Conservation (phyloP, 2,797 vertebrate species). For the Pangasius mekongensis region DNA sequence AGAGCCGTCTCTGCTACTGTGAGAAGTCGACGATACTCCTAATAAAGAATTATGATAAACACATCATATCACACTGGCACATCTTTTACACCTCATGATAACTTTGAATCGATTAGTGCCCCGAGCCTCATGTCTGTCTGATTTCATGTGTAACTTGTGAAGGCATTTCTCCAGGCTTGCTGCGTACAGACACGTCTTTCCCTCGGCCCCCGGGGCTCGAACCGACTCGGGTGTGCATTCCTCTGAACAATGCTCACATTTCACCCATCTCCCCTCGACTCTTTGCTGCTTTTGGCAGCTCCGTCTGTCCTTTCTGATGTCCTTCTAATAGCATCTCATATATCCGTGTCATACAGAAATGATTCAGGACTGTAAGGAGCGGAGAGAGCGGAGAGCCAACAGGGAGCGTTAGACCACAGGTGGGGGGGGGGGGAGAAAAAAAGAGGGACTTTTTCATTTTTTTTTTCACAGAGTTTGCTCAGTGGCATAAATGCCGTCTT, state of each 20-base stretch:
- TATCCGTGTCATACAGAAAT: constrained; percentile 37
- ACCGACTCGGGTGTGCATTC: constrained; percentile 78
- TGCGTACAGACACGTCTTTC: constrained; percentile 82
- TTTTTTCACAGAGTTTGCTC: constrained; percentile 66
- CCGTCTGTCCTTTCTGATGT: constrained; percentile 9
- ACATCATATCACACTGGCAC: too few species aligned
- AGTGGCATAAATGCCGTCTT: constrained; percentile 78
- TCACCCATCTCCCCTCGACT: constrained; percentile 63
- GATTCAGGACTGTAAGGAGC: constrained; percentile 5
- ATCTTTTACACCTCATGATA: background rate
- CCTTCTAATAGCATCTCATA: constrained; percentile 38
- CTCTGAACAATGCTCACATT: constrained; percentile 77
- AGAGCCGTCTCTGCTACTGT: background rate
- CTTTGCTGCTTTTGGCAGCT: constrained; percentile 23
- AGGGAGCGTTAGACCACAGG: constrained; percentile 27
- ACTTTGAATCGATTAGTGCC: background rate
- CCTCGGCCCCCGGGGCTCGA: constrained; percentile 72
- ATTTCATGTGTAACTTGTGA: background rate
- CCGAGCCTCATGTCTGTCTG: background rate
- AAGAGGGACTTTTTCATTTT: constrained; percentile 51
- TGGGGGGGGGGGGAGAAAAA: background rate
- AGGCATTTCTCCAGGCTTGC: constrained; percentile 71
- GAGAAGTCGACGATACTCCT: background rate
- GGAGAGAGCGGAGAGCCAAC: background rate
- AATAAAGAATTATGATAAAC: background rate